Evolutionary conservation across 1,140 invertebrate genomes (phyloP).

Genomic region (Tribolium madens): DNA sequence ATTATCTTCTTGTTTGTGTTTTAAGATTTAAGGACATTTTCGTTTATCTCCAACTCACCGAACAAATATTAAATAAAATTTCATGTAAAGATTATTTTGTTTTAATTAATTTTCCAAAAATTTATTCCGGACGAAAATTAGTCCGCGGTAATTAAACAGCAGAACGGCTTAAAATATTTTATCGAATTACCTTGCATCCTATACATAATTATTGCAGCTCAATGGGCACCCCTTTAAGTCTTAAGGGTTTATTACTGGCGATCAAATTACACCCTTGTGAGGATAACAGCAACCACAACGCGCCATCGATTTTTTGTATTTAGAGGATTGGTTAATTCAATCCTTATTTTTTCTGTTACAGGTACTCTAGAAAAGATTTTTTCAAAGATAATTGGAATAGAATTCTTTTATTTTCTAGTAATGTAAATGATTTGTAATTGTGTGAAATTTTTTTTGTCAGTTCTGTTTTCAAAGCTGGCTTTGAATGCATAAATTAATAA

Average conservation of each 20-base stretch:
- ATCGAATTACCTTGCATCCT: slow-evolving; percentile 21
- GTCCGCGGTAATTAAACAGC: slow-evolving; percentile 5
- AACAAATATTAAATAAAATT: slow-evolving; percentile 23
- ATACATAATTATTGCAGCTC: slow-evolving; percentile 45
- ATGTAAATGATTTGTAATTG: no score
- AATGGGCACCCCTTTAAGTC: slow-evolving; percentile 17
- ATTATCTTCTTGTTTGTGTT: slow-evolving; percentile 21
- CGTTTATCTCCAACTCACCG: slow-evolving; percentile 10
- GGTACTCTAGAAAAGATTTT: no score
- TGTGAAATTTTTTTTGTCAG: no score
- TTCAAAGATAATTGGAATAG: no score
- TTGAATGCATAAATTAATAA: no score
- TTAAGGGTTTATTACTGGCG: slow-evolving; percentile 25
- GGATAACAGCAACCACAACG: slow-evolving; percentile 18
- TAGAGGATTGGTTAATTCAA: no score
- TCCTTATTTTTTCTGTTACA: no score
- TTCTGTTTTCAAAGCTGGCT: no score
- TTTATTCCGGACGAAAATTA: slow-evolving; percentile 20
- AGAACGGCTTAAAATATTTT: slow-evolving; percentile 13
- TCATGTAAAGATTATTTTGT: slow-evolving; percentile 16
- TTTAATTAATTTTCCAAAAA: slow-evolving; percentile 23
- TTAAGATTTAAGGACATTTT: slow-evolving; percentile 22
- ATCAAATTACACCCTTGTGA: slow-evolving; percentile 44
- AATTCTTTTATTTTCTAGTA: no score
- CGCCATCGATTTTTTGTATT: background rate